Evolutionary conservation across 2,113 vertebrate species (phyloP), one percentile per base, ranked within the genome.

Genomic region (Oreocharis arfaki): DNA sequence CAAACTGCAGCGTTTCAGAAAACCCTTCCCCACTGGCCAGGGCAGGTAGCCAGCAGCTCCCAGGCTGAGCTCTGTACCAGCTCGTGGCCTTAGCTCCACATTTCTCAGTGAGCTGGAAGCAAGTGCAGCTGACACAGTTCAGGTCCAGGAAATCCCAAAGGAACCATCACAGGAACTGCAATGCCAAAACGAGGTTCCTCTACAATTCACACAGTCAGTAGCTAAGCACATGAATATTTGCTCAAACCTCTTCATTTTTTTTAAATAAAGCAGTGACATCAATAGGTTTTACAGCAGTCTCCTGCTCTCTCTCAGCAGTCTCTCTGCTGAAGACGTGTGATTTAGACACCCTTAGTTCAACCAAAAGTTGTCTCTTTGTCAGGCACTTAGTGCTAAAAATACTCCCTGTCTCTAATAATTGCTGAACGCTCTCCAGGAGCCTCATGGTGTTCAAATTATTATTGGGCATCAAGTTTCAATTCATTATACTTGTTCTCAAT

Each of bases 121-220:
- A 57, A 84, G 64, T 5, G 17, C 60, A 76, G 70, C 47, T 57
- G 39, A 32, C 32, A 59, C 18, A 49, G 19, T 16, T 63, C 20
- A n/a, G 60, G 49, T 35, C 35, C 77, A 71, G 77, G 65, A 84
- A 84, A 57, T 67, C 92, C 78, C 74, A 35, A 53, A 93, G 73
- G 80, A 96, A 42, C 30, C 64, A 33, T n/a, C 42, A 32, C 33
- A 39, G 76, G 63, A 94, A 37, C 37, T 30, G 30, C 42, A 78
- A 16, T 59, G 35, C 55, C 65, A 81, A 59, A 41, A 84, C 4
- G 3, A 89, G 33, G 35, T 68, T 82, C 39, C 52, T 63, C 37
- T 84, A 50, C 42, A 71, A 59, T 68, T 93, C 90, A 82, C 13
- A 33, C 12, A 47, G 37, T 33, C 37, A 57, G 53, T 22, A 74